Base-by-base conservation (phyloP, 2,113 vertebrate genomes). In the Festucalex cinctus region DNA sequence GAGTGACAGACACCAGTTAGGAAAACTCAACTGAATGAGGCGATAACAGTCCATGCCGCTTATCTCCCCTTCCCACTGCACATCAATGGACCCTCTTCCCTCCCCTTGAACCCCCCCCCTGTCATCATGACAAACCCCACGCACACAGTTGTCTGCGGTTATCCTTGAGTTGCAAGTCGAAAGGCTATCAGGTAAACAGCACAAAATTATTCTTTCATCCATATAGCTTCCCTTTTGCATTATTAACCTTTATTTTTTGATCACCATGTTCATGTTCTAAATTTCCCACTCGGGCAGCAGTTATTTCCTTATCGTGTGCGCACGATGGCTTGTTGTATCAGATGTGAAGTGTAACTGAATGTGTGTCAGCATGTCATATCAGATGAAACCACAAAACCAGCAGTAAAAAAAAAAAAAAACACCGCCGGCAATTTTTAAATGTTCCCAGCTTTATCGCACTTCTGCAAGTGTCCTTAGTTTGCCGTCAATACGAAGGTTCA, bases 41-140 rank as follows among this genome's bases (percentile, higher is more conserved):
- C 81, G 90, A 93, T 92, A 92, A 70, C 68, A 78, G 71, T 26
- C 70, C 68, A 76, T 35, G 28, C 66, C 12, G 76, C 85, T 91
- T 92, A 92, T 92, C 92, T 90, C 68, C 70, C 54, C 53, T 66
- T 70, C 59, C 81, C 87, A 90, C 73, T 65, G 71, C 66, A 68
- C 20, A n/a, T 62, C 46, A 76, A 63, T 53, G 43, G 54, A 63
- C 1, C 20, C 28, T 71, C 36, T 66, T 4, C 28, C 28, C 28
- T 4, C 28, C 28, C 4, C 28, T 32, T n/a, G n/a, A n/a, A n/a
- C 28, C 4, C 28, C 28, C 28, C 28, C 60, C 63, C 46, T 46
- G 19, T 26, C 36, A 61, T 9, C 20, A 61, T 36, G 20, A 20
- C 37, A 41, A 7, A 24, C n/a, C 36, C 37, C 14, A 28, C 22